A percentile compares a stretch with the other conserved stretches of the same genome.
phyloP scores from a whole-genome alignment of 2,113 vertebrate species.

The Ceyx margarethae region DNA sequence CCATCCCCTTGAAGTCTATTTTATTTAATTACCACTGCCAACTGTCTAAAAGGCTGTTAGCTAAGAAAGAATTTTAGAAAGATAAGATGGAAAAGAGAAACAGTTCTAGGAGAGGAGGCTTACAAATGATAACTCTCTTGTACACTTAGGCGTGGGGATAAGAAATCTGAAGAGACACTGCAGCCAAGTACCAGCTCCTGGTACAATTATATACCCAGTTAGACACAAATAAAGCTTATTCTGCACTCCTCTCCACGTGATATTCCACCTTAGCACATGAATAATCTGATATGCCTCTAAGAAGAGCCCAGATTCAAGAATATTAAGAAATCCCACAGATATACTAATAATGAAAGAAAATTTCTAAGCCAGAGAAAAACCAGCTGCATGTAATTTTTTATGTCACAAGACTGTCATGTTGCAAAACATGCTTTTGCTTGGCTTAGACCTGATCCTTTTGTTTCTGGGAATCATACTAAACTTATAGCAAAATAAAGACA shows the following conservation, averaged over 20 bases:
- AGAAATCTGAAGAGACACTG: neutral
- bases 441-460: slow-evolving; percentile 32
- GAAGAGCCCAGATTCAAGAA: slow-evolving; percentile 11
- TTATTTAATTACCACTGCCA: slow-evolving; percentile 22
- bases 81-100: neutral
- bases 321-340: slow-evolving; percentile 27
- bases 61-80: neutral
- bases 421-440: neutral
- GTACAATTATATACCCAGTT: slow-evolving; percentile 18
- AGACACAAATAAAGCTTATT: neutral
- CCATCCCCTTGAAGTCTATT: neutral
- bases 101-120: neutral
- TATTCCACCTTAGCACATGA: neutral
- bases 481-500: slow-evolving; percentile 10
- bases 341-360: slow-evolving; percentile 38
- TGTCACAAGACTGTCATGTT: slow-evolving; percentile 27
- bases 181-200: neutral
- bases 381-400: slow-evolving; percentile 60
- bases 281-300: slow-evolving; percentile 34
- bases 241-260: neutral
- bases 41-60: neutral
- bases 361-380: slow-evolving; percentile 28
- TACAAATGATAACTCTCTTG: neutral
- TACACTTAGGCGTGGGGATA: neutral
- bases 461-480: neutral